Evolutionary conservation across 2,797 vertebrate species (phyloP).

Genomic region (Gorsachius magnificus): DNA sequence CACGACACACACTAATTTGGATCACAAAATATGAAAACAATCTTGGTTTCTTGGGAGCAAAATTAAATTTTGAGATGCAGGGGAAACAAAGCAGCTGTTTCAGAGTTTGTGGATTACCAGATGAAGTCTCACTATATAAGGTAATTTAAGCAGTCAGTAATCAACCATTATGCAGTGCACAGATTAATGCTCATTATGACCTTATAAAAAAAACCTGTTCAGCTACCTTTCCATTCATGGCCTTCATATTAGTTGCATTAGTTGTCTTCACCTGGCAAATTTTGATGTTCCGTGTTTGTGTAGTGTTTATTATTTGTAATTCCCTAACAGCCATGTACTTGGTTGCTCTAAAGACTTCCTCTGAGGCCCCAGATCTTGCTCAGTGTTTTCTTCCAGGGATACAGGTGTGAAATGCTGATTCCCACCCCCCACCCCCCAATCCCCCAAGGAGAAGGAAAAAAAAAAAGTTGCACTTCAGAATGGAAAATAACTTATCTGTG

Average conservation of each 20-base stretch:
- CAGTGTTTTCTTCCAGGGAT: neutral
- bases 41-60: neutral
- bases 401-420: neutral
- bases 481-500: neutral
- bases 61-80: neutral
- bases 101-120: neutral
- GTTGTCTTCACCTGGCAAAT: neutral
- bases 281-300: neutral
- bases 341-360: neutral
- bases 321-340: neutral
- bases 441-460: neutral
- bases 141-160: neutral
- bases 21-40: neutral
- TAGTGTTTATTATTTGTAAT: neutral
- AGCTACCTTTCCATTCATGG: neutral
- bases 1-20: neutral
- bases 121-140: neutral
- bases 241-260: neutral
- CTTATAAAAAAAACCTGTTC: neutral
- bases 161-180: neutral
- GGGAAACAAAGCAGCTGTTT: neutral
- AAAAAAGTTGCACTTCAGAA: neutral
- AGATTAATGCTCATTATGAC: neutral
- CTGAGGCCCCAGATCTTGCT: neutral
- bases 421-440: rapidly evolving